Evolutionary conservation across 2,888 invertebrate genomes (phyloP).

Genomic region (Leptothorax acervorum): DNA sequence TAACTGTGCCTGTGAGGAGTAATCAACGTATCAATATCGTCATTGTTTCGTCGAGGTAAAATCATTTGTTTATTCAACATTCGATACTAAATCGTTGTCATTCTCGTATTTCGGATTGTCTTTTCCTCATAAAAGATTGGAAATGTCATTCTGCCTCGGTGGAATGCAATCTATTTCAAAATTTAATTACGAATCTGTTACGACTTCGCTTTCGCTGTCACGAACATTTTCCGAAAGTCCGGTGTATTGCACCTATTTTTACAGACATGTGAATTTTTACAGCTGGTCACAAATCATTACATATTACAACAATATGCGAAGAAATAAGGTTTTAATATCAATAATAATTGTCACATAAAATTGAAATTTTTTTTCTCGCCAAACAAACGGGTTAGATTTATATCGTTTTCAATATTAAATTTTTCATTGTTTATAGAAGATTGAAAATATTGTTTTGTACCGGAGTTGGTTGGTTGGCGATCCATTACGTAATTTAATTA

Average conservation of each 20-base stretch:
- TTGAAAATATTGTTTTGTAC: conserved; percentile 10
- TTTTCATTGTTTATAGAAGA: conserved; percentile 13
- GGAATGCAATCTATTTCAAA: conserved; percentile 25
- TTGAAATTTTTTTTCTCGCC: not conserved
- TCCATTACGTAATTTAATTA: conserved; percentile 53
- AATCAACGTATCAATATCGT: conserved; percentile 29
- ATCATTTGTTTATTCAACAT: conserved; percentile 12
- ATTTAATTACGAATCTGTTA: conserved; percentile 49
- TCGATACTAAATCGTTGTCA: conserved; percentile 1
- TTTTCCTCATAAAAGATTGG: conserved; percentile 30
- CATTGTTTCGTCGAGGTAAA: conserved; percentile 5
- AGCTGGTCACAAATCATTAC: not conserved
- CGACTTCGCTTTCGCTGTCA: conserved; percentile 12
- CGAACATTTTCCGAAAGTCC: not conserved
- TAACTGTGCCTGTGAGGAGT: not conserved
- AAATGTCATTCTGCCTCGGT: conserved; percentile 21
- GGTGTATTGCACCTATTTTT: conserved; percentile 13
- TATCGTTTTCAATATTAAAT: conserved; percentile 6
- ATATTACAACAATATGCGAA: not conserved
- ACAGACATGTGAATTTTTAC: conserved; percentile 13
- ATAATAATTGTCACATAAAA: conserved; percentile 11
- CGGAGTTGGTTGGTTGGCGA: not conserved
- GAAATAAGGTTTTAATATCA: conserved; percentile 20
- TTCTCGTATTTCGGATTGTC: conserved; percentile 30
- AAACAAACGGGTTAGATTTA: not conserved